Conservation (phyloP, 2,797 vertebrate genomes). For the Hypotaenidia okinawae region DNA sequence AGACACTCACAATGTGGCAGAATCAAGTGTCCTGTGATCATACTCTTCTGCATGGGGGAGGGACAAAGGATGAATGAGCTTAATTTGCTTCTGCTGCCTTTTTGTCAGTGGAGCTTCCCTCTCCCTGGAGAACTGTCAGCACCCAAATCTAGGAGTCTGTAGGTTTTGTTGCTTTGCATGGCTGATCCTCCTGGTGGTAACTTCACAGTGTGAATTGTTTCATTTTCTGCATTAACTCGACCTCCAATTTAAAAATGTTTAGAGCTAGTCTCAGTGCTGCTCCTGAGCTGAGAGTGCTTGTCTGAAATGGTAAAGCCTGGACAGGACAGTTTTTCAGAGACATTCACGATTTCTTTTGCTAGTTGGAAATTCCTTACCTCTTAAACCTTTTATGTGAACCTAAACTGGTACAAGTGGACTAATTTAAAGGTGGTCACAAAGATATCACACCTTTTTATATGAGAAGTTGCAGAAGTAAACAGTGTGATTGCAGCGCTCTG, state of each 20-base stretch:
- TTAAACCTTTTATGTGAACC: background rate
- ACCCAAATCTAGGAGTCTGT: background rate
- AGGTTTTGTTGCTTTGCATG: background rate
- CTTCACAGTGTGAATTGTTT: background rate
- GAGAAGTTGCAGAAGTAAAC: background rate
- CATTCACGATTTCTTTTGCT: background rate
- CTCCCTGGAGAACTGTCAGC: background rate
- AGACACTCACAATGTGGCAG: background rate
- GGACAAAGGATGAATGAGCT: background rate
- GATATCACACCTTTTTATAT: background rate
- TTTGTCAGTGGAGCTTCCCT: background rate
- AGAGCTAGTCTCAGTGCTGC: background rate
- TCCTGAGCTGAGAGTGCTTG: background rate
- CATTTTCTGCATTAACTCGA: background rate
- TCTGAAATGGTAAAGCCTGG: background rate
- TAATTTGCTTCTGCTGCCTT: background rate
- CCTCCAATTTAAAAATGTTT: background rate
- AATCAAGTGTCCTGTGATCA: rapidly evolving
- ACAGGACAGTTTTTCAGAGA: background rate
- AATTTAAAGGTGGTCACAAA: constrained; percentile 4
- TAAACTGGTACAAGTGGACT: background rate
- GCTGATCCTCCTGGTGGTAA: background rate
- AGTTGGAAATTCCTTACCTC: background rate
- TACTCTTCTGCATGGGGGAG: rapidly evolving
- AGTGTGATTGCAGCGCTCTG: background rate